Conservation (phyloP, 2,797 vertebrate genomes). For the Eulemur albifrons region DNA sequence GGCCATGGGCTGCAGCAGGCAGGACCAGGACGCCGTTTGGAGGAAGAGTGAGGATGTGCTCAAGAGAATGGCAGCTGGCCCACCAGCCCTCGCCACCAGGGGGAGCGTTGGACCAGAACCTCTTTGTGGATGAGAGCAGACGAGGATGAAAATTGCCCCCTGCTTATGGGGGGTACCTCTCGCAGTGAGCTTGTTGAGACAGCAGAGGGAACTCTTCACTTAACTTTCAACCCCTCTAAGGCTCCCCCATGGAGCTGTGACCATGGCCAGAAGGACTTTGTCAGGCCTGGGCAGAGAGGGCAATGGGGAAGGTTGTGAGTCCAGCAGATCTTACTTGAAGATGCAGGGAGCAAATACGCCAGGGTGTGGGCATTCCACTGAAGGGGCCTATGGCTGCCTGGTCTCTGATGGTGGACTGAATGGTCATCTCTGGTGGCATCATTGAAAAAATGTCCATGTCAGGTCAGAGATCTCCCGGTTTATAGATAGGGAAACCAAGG, state of each 20-base stretch:
- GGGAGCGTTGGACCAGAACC: neutral
- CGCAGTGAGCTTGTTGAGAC: conserved; percentile 13
- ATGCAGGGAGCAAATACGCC: neutral
- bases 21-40: neutral
- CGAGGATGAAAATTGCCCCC: neutral
- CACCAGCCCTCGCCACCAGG: neutral
- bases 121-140: neutral
- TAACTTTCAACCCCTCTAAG: neutral
- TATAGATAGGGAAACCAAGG: neutral
- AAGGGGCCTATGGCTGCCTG: neutral
- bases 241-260: neutral
- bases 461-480: neutral
- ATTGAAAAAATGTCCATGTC: neutral
- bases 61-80: neutral
- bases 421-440: neutral
- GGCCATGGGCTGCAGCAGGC: neutral
- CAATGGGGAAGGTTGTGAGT: neutral
- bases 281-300: neutral
- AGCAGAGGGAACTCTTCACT: conserved; percentile 67
- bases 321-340: no score
- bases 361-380: accelerated
- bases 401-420: neutral
- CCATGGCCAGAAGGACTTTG: neutral
- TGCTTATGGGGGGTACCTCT: neutral
- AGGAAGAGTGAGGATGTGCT: neutral